Percentiles rank a stretch among this genome's conserved stretches.
phyloP scores from a whole-genome alignment of 2,888 invertebrate species.

The Cheilosia pagana region DNA sequence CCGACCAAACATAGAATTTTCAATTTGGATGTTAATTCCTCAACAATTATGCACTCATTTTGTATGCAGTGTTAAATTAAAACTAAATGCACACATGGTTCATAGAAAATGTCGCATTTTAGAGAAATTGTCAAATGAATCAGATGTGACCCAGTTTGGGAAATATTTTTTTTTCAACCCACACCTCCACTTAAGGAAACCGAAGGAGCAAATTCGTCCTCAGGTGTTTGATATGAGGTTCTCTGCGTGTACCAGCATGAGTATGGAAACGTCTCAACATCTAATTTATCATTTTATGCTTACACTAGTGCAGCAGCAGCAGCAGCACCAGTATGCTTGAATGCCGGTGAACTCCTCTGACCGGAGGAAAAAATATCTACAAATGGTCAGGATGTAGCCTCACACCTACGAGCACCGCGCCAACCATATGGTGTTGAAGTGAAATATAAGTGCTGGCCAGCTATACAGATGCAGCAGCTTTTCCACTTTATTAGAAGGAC shows the following conservation, averaged over 20 bases:
- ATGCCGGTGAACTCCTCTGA: slow-evolving; percentile 41
- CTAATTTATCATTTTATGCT: slow-evolving; percentile 67
- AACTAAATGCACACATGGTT: slow-evolving; percentile 2
- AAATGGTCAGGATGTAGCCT: slow-evolving; percentile 48
- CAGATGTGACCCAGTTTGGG: slow-evolving; percentile 58
- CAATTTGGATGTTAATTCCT: slow-evolving; percentile 24
- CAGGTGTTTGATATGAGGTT: slow-evolving; percentile 49
- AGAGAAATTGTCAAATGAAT: slow-evolving; percentile 64
- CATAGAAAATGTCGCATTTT: slow-evolving; percentile 15
- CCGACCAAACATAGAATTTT: not conserved
- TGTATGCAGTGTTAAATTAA: not conserved
- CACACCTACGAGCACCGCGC: not conserved
- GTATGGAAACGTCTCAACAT: slow-evolving; percentile 46
- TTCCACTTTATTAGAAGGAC: slow-evolving; percentile 55
- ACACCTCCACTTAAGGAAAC: slow-evolving; percentile 13
- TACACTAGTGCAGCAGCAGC: slow-evolving; percentile 3
- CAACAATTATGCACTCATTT: not conserved
- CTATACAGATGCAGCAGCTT: slow-evolving; percentile 21
- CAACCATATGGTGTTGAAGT: slow-evolving; percentile 50
- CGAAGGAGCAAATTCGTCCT: slow-evolving; percentile 16
- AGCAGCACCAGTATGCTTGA: not conserved
- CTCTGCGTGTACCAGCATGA: slow-evolving; percentile 9
- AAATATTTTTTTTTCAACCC: slow-evolving; percentile 12
- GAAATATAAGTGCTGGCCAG: slow-evolving; percentile 47
- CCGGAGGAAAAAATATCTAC: slow-evolving; percentile 11